Evolutionary conservation across 2,888 invertebrate genomes (phyloP).

Genomic region (Pachycephus smyrnensis): DNA sequence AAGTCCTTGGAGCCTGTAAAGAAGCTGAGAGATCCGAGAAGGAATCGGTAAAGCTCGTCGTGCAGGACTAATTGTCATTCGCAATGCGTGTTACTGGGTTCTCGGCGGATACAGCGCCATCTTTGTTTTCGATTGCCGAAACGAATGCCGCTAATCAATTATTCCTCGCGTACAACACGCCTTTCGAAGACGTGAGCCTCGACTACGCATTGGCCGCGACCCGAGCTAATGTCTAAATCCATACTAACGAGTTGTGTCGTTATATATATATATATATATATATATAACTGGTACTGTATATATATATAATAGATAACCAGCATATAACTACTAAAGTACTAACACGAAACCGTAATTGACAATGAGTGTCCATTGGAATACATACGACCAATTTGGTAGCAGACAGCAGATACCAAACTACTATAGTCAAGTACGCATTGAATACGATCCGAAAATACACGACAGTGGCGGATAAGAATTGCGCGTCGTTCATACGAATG

Average conservation of each 20-base stretch:
- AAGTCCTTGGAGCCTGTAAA: background rate
- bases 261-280: background rate
- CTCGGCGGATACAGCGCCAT: constrained; percentile 50
- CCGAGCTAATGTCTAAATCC: constrained; percentile 8
- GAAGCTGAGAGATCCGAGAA: background rate
- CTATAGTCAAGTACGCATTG: background rate
- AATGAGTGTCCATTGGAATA: background rate
- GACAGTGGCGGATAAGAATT: background rate
- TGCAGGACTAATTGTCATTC: constrained; percentile 40
- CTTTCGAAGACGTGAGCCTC: constrained; percentile 17
- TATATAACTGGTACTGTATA: background rate
- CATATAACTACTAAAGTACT: background rate
- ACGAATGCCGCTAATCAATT: constrained; percentile 57
- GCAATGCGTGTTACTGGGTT: constrained; percentile 29
- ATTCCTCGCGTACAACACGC: constrained; percentile 47
- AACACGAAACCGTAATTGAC: background rate
- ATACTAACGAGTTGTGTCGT: background rate
- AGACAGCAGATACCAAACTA: background rate
- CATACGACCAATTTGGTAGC: background rate
- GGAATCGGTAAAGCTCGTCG: background rate
- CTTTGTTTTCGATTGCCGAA: constrained; percentile 58
- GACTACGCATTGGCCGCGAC: background rate
- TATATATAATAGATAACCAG: background rate
- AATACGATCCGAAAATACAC: background rate
- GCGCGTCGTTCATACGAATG: constrained; percentile 37